These are phyloP conservation scores for Chloroceryle amazona DNA, from an alignment of 2,797 vertebrate species.

Conservation along the genomic window DNA sequence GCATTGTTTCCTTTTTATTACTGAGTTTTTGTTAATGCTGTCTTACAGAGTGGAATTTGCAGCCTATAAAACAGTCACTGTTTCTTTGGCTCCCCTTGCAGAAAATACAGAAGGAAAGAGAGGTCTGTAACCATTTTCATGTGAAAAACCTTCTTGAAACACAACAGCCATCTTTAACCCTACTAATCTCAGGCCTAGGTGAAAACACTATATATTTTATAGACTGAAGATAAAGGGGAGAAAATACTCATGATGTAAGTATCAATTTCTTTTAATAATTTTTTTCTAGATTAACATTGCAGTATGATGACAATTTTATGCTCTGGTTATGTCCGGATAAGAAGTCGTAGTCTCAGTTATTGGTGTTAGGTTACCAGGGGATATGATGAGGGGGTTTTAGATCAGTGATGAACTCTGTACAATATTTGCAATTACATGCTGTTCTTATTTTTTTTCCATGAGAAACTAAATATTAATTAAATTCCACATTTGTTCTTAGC, in stretches of 20 bases:
- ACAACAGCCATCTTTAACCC: conserved; percentile 78
- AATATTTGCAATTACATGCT: conserved; percentile 71
- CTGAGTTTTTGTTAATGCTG: conserved; percentile 60
- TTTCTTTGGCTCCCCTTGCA: conserved; percentile 60
- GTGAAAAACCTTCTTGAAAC: conserved; percentile 71
- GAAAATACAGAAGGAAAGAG: conserved; percentile 18
- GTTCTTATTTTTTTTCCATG: conserved; percentile 65
- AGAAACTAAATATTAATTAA: conserved; percentile 84
- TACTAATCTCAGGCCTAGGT: conserved; percentile 83
- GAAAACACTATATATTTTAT: conserved; percentile 83
- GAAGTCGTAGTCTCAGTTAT: conserved; percentile 41
- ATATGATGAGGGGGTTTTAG: conserved; percentile 51
- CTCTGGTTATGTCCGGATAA: conserved; percentile 71
- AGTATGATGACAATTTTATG: conserved; percentile 60
- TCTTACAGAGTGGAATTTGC: conserved; percentile 57
- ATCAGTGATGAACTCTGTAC: conserved; percentile 76
- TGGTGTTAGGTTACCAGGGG: conserved; percentile 37
- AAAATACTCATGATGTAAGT: conserved; percentile 62
- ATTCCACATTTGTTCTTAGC: conserved; percentile 80
- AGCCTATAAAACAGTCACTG: conserved; percentile 62
- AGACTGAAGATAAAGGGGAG: conserved; percentile 78
- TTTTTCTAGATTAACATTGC: conserved; percentile 74
- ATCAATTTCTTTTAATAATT: conserved; percentile 76
- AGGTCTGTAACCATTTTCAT: conserved; percentile 65
- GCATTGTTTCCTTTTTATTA: conserved; percentile 61